These are phyloP conservation scores for Dryoscopus gambensis DNA, from an alignment of 2,113 vertebrate species.

Conservation along the genomic window DNA sequence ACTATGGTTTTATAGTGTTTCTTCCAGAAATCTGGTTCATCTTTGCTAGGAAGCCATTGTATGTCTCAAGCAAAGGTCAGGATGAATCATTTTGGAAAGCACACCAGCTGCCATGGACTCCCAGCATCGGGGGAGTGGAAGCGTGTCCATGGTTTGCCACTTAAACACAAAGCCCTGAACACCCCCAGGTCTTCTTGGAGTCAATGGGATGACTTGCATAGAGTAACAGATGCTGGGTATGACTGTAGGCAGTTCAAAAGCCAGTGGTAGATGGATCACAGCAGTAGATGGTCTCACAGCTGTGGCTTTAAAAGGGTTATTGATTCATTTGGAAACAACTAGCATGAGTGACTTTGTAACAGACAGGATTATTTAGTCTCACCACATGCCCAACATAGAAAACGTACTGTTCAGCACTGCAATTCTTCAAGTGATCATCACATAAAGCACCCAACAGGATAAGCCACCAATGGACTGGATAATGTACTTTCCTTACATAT, in stretches of 20 bases:
- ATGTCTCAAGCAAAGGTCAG: background rate
- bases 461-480: background rate
- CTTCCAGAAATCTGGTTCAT: background rate
- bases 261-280: background rate
- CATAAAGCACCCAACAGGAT: background rate
- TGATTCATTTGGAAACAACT: conserved; percentile 48
- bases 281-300: background rate
- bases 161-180: background rate
- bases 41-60: background rate
- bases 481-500: background rate
- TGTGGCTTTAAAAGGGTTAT: conserved; percentile 23
- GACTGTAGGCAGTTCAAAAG: background rate
- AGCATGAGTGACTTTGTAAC: background rate
- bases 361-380: background rate
- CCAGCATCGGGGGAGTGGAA: background rate
- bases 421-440: background rate
- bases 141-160: background rate
- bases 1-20: background rate
- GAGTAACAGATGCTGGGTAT: background rate
- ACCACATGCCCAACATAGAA: background rate
- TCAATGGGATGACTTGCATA: background rate
- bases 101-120: background rate
- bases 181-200: background rate
- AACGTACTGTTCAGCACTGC: background rate
- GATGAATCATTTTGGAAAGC: background rate